Evolutionary conservation across 2,888 invertebrate species (phyloP).

Genomic region (Drosophila neoperkinsi): DNA sequence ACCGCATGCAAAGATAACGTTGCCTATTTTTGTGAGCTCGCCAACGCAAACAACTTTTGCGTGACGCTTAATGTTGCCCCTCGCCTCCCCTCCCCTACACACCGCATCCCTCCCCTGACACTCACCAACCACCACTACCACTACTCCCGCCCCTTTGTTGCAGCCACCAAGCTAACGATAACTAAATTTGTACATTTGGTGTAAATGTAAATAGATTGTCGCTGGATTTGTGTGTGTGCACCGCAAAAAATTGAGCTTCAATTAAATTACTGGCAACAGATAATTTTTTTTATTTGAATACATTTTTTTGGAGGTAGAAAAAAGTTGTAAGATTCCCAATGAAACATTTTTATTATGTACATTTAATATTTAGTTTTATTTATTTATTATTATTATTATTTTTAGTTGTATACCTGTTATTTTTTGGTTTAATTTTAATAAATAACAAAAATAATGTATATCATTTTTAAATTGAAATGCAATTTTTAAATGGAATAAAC

Average conservation of each 20-base stretch:
- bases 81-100: background rate
- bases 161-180: constrained; percentile 59
- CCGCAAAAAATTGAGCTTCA: background rate
- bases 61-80: constrained; percentile 66
- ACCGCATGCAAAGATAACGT: constrained; percentile 67
- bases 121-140: background rate
- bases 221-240: constrained; percentile 73
- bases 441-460: background rate
- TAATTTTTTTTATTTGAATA: background rate
- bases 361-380: background rate
- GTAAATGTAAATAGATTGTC: constrained; percentile 83
- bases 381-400: background rate
- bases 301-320: background rate
- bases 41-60: constrained; percentile 77
- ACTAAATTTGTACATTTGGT: constrained; percentile 82
- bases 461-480: background rate
- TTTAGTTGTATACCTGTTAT: background rate
- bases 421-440: background rate
- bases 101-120: background rate
- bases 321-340: background rate
- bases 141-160: background rate
- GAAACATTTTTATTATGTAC: background rate
- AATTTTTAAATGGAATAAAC: background rate
- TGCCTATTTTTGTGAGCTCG: constrained; percentile 76
- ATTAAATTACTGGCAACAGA: background rate